Percentiles rank a stretch among this genome's conserved stretches.
These are phyloP conservation scores for Nycticebus coucang DNA, from an alignment of 2,113 vertebrate species.

Conservation along the genomic window DNA sequence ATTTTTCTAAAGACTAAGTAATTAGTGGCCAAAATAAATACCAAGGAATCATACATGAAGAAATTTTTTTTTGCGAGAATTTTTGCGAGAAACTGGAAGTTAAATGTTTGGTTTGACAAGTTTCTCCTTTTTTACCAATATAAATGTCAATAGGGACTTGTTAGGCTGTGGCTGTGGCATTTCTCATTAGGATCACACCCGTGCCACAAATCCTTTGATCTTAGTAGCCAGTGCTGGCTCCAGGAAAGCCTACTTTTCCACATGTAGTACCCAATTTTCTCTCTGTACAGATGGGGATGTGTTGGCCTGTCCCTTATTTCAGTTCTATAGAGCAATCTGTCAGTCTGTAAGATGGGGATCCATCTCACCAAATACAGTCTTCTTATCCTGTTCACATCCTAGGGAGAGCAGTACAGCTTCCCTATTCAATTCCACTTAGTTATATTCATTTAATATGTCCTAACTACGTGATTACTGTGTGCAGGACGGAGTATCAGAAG, in stretches of 20 bases:
- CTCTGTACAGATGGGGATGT: neutral
- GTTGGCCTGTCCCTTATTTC: neutral
- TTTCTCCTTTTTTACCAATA: neutral
- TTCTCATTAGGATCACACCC: neutral
- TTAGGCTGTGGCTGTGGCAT: neutral
- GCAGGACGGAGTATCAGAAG: neutral
- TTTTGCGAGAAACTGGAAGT: neutral
- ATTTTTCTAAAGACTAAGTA: constrained; percentile 27
- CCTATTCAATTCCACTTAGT: neutral
- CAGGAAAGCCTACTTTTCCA: neutral
- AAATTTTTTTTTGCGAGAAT: neutral
- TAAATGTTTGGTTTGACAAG: neutral
- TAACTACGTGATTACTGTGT: neutral
- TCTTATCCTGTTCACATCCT: neutral
- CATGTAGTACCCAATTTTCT: neutral
- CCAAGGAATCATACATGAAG: neutral
- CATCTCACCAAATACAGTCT: neutral
- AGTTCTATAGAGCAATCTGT: neutral
- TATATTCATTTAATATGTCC: neutral
- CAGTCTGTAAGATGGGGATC: neutral
- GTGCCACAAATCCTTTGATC: neutral
- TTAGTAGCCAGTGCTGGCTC: neutral
- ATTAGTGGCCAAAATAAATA: constrained; percentile 21
- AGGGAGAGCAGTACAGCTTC: neutral
- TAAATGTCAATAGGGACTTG: neutral